These are phyloP conservation scores for Metopolophium dirhodum DNA, from an alignment of 1,140 invertebrate genomes.

Conservation along the genomic window DNA sequence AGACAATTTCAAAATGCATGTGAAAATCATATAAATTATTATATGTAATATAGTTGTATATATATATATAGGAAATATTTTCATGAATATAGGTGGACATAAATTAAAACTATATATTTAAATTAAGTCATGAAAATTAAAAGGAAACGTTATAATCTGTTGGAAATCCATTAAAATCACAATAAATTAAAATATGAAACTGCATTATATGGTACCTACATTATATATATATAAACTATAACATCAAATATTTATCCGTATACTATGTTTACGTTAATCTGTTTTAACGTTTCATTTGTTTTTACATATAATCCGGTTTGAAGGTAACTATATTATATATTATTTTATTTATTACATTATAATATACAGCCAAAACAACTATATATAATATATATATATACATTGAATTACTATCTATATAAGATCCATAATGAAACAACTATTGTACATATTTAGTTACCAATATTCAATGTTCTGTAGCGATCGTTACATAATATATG, in stretches of 20 bases:
- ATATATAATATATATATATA: too few relatives aligned
- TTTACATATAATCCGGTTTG: slow-evolving; percentile 22
- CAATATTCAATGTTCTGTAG: background rate
- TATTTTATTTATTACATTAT: slow-evolving; percentile 10
- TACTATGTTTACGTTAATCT: slow-evolving; percentile 25
- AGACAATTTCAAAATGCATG: background rate
- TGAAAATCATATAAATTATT: background rate
- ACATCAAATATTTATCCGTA: slow-evolving; percentile 7
- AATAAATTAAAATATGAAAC: slow-evolving; percentile 21
- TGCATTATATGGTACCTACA: background rate
- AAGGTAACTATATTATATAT: background rate
- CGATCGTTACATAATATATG: background rate
- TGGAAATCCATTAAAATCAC: slow-evolving; percentile 27
- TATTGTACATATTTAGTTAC: background rate
- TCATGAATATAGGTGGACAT: background rate
- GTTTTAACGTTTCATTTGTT: slow-evolving; percentile 36
- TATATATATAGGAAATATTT: background rate
- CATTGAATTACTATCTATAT: too few relatives aligned
- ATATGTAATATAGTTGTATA: background rate
- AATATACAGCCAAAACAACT: background rate
- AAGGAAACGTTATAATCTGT: slow-evolving; percentile 9
- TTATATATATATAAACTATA: background rate
- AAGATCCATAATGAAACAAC: background rate
- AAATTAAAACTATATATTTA: background rate
- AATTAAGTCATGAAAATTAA: slow-evolving; percentile 33